A percentile compares a stretch with the other conserved stretches of the same genome.
phyloP scores from a whole-genome alignment of 2,888 invertebrate genomes.

The Platycheirus rosarum region DNA sequence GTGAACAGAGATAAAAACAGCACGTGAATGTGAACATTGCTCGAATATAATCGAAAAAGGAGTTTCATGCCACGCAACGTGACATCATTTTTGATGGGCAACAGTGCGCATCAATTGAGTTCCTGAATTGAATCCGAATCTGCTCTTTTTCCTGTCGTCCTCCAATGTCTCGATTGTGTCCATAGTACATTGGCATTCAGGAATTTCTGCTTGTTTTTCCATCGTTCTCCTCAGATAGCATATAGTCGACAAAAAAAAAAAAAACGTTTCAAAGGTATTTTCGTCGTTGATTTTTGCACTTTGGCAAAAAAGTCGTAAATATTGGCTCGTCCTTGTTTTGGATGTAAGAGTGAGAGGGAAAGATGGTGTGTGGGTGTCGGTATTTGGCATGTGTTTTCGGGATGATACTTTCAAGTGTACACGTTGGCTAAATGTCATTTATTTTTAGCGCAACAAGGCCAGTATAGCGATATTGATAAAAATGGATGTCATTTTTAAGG shows the following conservation, averaged over 20 bases:
- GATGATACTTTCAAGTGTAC: slow-evolving; percentile 42
- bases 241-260: neutral
- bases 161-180: slow-evolving; percentile 28
- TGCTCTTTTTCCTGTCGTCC: slow-evolving; percentile 10
- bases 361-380: neutral
- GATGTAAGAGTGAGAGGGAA: neutral
- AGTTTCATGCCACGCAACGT: slow-evolving; percentile 66
- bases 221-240: neutral
- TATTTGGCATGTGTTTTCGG: slow-evolving; percentile 23
- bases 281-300: slow-evolving; percentile 35
- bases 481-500: slow-evolving; percentile 29
- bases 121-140: slow-evolving; percentile 56
- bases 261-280: slow-evolving; percentile 40
- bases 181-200: slow-evolving; percentile 10
- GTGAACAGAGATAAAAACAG: neutral
- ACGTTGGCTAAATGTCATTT: slow-evolving; percentile 53
- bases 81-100: slow-evolving; percentile 64
- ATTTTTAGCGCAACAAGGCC: slow-evolving; percentile 58
- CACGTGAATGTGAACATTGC: slow-evolving; percentile 48
- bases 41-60: slow-evolving; percentile 53
- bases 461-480: slow-evolving; percentile 18
- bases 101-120: slow-evolving; percentile 60
- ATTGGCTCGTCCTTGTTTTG: slow-evolving; percentile 43
- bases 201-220: neutral
- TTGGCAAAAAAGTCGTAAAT: slow-evolving; percentile 27